These are phyloP conservation scores for Microtus oregoni DNA, from an alignment of 2,113 vertebrate genomes.

Conservation along the genomic window DNA sequence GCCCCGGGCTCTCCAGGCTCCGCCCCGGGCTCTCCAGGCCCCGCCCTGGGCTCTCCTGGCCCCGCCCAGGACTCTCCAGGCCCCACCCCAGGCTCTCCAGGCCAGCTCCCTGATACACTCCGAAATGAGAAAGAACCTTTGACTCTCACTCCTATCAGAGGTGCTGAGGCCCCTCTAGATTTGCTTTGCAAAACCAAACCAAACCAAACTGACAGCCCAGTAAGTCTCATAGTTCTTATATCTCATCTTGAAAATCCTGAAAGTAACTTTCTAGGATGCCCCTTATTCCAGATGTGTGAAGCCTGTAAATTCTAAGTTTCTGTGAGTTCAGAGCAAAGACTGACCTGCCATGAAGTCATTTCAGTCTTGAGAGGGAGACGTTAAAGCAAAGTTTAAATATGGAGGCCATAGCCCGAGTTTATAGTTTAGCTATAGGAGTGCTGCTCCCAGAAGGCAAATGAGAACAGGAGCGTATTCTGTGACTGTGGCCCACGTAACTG, in stretches of 20 bases:
- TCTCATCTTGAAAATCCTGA: not conserved
- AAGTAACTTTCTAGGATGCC: accelerated
- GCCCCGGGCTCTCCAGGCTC: not conserved
- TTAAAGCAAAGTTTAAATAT: not conserved
- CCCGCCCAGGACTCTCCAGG: not conserved
- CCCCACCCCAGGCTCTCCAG: too few relatives aligned
- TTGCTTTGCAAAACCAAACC: not conserved
- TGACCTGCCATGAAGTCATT: not conserved
- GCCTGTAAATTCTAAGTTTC: not conserved
- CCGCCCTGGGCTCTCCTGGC: too few relatives aligned
- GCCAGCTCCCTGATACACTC: not conserved
- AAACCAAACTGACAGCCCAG: not conserved
- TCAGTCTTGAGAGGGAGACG: not conserved
- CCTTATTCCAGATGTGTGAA: not conserved
- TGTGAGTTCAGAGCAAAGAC: not conserved
- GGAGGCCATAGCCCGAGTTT: not conserved
- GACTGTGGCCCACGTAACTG: not conserved
- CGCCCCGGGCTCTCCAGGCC: too few relatives aligned
- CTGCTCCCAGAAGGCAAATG: not conserved
- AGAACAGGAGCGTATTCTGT: not conserved
- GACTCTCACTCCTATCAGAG: not conserved
- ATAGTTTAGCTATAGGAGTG: not conserved
- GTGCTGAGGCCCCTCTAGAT: not conserved
- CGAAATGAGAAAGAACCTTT: not conserved
- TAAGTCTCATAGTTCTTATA: not conserved